Percentiles rank a stretch among this genome's conserved stretches.
Evolutionary conservation across 1,140 invertebrate species (phyloP).

Genomic region (Drosophila sp.): DNA sequence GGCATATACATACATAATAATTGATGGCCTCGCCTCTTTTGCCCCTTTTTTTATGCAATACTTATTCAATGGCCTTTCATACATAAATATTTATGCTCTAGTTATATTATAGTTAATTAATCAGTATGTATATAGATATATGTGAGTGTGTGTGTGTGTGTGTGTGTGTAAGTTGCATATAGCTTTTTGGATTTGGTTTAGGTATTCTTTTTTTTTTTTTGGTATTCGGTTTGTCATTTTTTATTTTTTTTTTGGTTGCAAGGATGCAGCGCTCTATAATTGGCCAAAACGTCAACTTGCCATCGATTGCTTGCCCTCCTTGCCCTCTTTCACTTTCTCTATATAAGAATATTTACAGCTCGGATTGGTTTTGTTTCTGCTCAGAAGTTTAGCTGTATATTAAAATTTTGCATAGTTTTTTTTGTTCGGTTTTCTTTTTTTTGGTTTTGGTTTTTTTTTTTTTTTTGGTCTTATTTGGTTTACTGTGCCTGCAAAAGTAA

Average conservation of each 20-base stretch:
- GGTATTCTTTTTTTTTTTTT: slow-evolving; percentile 18
- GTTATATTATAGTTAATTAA: slow-evolving; percentile 51
- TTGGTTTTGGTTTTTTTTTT: slow-evolving; percentile 17
- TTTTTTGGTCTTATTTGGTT: slow-evolving; percentile 53
- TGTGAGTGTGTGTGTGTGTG: slow-evolving; percentile 34
- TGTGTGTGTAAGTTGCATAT: slow-evolving; percentile 43
- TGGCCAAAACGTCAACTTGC: slow-evolving; percentile 60
- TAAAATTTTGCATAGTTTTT: slow-evolving; percentile 63
- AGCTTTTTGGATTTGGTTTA: slow-evolving; percentile 41
- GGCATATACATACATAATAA: slow-evolving; percentile 54
- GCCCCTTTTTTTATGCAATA: slow-evolving; percentile 23
- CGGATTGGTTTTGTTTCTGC: slow-evolving; percentile 66
- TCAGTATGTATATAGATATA: slow-evolving; percentile 41
- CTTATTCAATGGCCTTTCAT: slow-evolving; percentile 45
- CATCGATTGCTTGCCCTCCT: slow-evolving; percentile 56
- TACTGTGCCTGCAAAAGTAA: slow-evolving; percentile 83
- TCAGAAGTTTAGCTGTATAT: slow-evolving; percentile 75
- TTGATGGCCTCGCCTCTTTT: slow-evolving; percentile 40
- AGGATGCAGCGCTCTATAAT: slow-evolving; percentile 59
- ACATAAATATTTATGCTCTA: slow-evolving; percentile 59
- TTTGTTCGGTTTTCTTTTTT: slow-evolving; percentile 41
- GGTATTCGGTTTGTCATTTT: slow-evolving; percentile 22
- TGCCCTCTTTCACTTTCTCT: slow-evolving; percentile 35
- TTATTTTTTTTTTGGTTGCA: slow-evolving; percentile 45
- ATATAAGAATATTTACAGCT: slow-evolving; percentile 66